Base-by-base conservation (phyloP, 2,888 invertebrate genomes). In the Sesamia inferens region DNA sequence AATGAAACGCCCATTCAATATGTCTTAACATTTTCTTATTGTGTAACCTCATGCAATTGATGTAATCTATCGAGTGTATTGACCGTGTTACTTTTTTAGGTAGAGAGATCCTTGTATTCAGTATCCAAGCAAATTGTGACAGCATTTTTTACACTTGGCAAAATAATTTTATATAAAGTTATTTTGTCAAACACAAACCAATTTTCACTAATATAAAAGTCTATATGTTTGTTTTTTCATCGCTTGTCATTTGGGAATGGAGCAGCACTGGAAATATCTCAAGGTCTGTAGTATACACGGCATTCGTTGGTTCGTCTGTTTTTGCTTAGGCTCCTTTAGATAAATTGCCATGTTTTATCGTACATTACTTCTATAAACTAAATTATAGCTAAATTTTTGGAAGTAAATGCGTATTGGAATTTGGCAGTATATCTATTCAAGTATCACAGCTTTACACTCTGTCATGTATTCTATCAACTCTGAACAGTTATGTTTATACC, bases 261-360 rank as follows among this genome's bases (percentile, higher is more conserved):
- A 92, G 93, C 97, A 98, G 98, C 98, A 98, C 95, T 98, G 98
- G 98, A 98, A 97, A 95, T 97, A 98, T 95, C 96, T 97, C 91
- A 98, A 98, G 98, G 98, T 98, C 97, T 96, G 97, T 97, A 95
- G 90, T 83, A 93, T 93, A 93, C 92, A 93, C 92, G 68, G 82
- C 77, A 69, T 77, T 79, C 42, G 77, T 73, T 71, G 68, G 71
- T 74, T 78, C 70, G 61, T 80, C 70, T 65, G 57, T 70, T 74
- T 81, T 75, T 67, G 78, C 80, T 85, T 79, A 79, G 66, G 66
- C 78, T 78, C 68, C 62, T 48, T 24, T 24, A 62, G 71, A 79
- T 57, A 31, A 59, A 79, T 76, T 69, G 71, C 76, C 67, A 58
- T 68, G 22, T 75, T 69, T 16, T 54, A 76, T 39, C n/a, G 5